Percentiles rank a stretch among this genome's conserved stretches.
Evolutionary conservation across 2,797 vertebrate species (phyloP).

Genomic region (Characodon lateralis): DNA sequence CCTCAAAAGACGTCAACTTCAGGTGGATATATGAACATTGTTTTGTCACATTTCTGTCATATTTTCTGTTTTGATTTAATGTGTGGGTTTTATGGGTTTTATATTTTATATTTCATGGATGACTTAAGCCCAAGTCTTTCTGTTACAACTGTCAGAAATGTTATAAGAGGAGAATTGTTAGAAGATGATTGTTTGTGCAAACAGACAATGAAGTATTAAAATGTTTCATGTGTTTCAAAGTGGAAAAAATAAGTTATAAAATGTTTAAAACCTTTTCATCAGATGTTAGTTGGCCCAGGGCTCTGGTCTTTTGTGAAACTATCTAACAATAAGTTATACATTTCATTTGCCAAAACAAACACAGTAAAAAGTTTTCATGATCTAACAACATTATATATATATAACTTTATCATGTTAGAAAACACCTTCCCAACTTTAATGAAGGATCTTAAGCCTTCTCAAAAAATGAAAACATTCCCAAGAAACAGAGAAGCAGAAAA

Average conservation of each 20-base stretch:
- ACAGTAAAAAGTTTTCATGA: background rate
- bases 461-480: background rate
- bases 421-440: background rate
- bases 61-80: no score
- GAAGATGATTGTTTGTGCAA: background rate
- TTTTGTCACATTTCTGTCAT: no score
- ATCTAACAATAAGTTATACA: background rate
- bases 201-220: background rate
- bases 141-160: background rate
- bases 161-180: background rate
- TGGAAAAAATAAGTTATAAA: background rate
- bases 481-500: background rate
- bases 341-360: background rate
- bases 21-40: no score
- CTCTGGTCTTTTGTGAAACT: background rate
- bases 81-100: no score
- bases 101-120: background rate
- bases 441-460: background rate
- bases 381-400: background rate
- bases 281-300: background rate
- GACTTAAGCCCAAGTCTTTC: background rate
- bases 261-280: background rate
- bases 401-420: background rate
- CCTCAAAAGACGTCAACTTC: no score
- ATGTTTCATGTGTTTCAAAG: background rate